phyloP scores from a whole-genome alignment of 1,140 invertebrate genomes.

The Cydia strobilella region DNA sequence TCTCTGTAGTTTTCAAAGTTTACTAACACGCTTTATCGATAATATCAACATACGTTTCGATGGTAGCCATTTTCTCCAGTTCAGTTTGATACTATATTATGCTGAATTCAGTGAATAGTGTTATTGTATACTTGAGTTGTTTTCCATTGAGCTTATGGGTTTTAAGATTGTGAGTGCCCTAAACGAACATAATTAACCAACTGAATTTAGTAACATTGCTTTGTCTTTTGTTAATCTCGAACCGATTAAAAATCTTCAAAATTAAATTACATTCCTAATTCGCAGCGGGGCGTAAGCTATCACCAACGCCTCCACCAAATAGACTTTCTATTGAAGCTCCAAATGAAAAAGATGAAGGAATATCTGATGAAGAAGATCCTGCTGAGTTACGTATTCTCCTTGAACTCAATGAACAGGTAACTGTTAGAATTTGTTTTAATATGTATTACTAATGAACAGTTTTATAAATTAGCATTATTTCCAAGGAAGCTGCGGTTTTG shows the following conservation, averaged over 20 bases:
- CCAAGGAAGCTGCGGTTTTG: slow-evolving; percentile 88
- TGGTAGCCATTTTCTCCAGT: slow-evolving; percentile 82
- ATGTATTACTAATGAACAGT: neutral
- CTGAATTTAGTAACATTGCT: slow-evolving; percentile 20
- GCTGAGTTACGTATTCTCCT: slow-evolving; percentile 89
- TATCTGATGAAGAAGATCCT: slow-evolving; percentile 88
- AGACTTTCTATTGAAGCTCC: slow-evolving; percentile 83
- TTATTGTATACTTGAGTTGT: slow-evolving; percentile 36
- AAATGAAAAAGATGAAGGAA: slow-evolving; percentile 86
- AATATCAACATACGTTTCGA: slow-evolving; percentile 55
- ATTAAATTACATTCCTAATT: slow-evolving; percentile 33
- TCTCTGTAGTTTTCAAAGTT: slow-evolving; percentile 33
- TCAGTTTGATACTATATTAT: slow-evolving; percentile 51
- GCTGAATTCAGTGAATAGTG: slow-evolving; percentile 33
- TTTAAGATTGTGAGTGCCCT: slow-evolving; percentile 32
- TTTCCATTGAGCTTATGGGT: slow-evolving; percentile 39
- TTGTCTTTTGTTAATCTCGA: neutral
- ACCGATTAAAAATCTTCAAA: neutral
- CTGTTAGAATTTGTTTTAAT: slow-evolving; percentile 31
- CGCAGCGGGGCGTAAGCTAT: slow-evolving; percentile 82
- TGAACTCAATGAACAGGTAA: slow-evolving; percentile 91
- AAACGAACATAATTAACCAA: slow-evolving; percentile 32
- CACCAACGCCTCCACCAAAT: slow-evolving; percentile 83
- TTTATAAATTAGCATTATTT: slow-evolving; percentile 32
- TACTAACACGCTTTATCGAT: slow-evolving; percentile 62